phyloP scores from a whole-genome alignment of 1,140 invertebrate genomes.

The Achatina immaculata region DNA sequence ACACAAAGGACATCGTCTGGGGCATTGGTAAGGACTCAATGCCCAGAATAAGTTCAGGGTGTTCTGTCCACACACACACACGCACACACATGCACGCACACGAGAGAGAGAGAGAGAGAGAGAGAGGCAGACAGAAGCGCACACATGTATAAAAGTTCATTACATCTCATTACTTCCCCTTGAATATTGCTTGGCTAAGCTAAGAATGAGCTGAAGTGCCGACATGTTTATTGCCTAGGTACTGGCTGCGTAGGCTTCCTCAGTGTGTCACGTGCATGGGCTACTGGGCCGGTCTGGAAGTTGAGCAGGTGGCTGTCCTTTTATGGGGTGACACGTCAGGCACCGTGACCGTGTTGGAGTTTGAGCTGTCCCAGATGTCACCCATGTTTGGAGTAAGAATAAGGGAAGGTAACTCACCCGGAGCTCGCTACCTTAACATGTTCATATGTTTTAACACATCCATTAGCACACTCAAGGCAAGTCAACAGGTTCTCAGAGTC shows the following conservation, averaged over 20 bases:
- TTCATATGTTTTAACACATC: neutral
- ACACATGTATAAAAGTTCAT: no score
- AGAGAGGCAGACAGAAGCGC: no score
- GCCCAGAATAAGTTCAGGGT: no score
- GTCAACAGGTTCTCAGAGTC: no score
- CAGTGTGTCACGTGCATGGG: slow-evolving; percentile 47
- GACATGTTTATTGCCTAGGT: neutral
- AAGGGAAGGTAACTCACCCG: slow-evolving; percentile 43
- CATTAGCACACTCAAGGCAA: no score
- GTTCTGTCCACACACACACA: no score
- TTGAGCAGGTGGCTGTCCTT: slow-evolving; percentile 51
- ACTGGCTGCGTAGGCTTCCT: slow-evolving; percentile 9
- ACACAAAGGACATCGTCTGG: neutral
- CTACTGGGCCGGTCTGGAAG: slow-evolving; percentile 58
- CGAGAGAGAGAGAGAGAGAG: no score
- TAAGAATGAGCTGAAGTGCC: no score
- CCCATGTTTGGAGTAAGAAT: slow-evolving; percentile 49
- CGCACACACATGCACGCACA: no score
- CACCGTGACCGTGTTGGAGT: slow-evolving; percentile 51
- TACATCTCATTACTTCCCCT: no score
- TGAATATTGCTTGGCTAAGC: no score
- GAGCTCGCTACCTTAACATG: neutral
- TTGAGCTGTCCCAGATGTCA: slow-evolving; percentile 52
- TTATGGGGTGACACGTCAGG: slow-evolving; percentile 62
- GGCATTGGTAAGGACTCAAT: neutral